Base-by-base conservation (phyloP, 2,797 vertebrate genomes). In the Enteromius paludinosus region DNA sequence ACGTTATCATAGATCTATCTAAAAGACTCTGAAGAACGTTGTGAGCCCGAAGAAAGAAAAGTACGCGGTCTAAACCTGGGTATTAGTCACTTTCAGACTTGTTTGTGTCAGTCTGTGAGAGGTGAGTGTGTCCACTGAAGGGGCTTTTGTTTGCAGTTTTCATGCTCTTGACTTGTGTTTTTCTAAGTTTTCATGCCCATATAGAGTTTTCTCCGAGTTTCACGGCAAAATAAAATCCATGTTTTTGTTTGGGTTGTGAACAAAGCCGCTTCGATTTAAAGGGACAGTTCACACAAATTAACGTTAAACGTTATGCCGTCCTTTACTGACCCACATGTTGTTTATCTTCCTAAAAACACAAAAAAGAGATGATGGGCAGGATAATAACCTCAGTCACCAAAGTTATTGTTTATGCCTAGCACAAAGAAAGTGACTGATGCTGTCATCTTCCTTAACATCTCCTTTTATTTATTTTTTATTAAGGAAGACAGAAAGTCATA, bases 31-130 rank as follows among this genome's bases (percentile, higher is more conserved):
- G 23, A 49, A 77, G 1, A 35, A 18, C 23, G 6, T 4, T 17
- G 18, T 17, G 33, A 35, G 2, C 28, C 17, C 2, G n/a, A 38
- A 20, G 20, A 79, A 35, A 41, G 17, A 28, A 4, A 28, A 69
- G 35, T 45, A 25, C 9, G 14, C 20, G 0, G 4, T 25, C 28
- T 25, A 69, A 49, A 35, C 5, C 9, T n/a, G 12, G 47, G 64
- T 47, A 4, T 66, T 49, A 28, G 25, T 49, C 49, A 83, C 81
- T 83, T 83, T 83, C 30, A 62, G 66, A 83, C 28, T 83, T 83
- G 81, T 77, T 83, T 83, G 38, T 83, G 65, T 49, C 41, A 20
- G 81, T 76, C 15, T 68, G 15, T 23, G 17, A 30, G 64, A 30
- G 72, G 35, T 25, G 45, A 38, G 41, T 38, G 9, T 64, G 79